phyloP scores from a whole-genome alignment of 1,140 invertebrate species.

The Campodea augens region DNA sequence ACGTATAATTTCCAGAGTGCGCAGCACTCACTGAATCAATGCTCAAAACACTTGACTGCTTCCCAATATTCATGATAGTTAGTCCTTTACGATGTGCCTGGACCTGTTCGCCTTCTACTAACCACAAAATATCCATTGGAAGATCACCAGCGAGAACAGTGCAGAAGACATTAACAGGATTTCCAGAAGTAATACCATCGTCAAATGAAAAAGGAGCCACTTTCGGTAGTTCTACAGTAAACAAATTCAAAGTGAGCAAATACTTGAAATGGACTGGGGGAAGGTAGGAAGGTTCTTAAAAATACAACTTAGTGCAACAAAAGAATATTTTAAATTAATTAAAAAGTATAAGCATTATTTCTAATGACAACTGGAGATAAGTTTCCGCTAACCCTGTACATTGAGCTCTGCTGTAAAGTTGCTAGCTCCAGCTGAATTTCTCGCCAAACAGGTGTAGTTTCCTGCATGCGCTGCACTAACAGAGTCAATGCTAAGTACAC shows the following conservation, averaged over 20 bases:
- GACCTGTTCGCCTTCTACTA: conserved; percentile 29
- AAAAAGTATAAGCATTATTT: too few species aligned
- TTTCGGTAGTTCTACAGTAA: too few species aligned
- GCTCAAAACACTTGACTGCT: conserved; percentile 14
- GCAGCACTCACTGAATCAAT: conserved; percentile 19
- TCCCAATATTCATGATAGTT: conserved; percentile 13
- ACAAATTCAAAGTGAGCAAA: too few species aligned
- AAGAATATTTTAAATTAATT: too few species aligned
- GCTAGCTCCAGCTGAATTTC: conserved; percentile 42
- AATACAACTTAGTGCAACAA: too few species aligned
- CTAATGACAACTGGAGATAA: too few species aligned
- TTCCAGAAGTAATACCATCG: too few species aligned
- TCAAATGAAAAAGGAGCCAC: too few species aligned
- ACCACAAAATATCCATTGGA: conserved; percentile 30
- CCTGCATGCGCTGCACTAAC: conserved; percentile 39
- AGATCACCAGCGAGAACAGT: conserved; percentile 10
- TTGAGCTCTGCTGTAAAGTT: conserved; percentile 35
- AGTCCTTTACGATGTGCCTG: conserved; percentile 13
- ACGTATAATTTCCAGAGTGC: conserved; percentile 19
- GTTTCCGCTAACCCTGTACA: conserved; percentile 36
- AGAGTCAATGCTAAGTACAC: conserved; percentile 47
- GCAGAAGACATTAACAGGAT: too few species aligned
- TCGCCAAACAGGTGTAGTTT: conserved; percentile 39
- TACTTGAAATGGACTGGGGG: too few species aligned
- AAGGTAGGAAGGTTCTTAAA: too few species aligned